Evolutionary conservation across 2,888 invertebrate species (phyloP).

Genomic region (Eupelmus urozonus): DNA sequence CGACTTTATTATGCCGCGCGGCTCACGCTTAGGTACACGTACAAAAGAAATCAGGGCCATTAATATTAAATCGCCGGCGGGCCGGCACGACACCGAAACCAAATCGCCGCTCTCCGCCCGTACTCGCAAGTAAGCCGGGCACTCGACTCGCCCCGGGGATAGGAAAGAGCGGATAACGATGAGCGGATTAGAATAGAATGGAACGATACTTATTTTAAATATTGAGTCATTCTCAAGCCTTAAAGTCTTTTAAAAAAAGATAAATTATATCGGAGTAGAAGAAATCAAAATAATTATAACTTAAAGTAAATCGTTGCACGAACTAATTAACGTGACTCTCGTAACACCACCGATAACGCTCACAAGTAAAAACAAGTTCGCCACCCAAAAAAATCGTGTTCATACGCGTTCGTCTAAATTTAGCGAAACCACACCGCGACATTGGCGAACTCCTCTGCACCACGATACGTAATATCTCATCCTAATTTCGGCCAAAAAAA

Average conservation of each 20-base stretch:
- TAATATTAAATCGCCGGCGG: constrained; percentile 69
- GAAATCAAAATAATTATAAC: background rate
- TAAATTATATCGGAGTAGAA: background rate
- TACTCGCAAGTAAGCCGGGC: background rate
- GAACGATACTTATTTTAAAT: constrained; percentile 1
- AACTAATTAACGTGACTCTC: background rate
- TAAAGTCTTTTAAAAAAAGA: background rate
- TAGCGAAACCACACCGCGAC: background rate
- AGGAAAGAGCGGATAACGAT: constrained; percentile 8
- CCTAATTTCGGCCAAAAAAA: too few species aligned
- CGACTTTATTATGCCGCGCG: constrained; percentile 71
- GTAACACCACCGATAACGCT: background rate
- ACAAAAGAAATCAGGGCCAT: constrained; percentile 61
- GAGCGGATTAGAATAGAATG: constrained; percentile 33
- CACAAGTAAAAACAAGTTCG: background rate
- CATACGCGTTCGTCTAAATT: constrained; percentile 3
- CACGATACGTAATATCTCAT: background rate
- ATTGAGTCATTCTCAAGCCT: too few species aligned
- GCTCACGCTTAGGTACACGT: constrained; percentile 50
- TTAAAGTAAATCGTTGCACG: background rate
- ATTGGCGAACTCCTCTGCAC: background rate
- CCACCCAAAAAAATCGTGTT: background rate
- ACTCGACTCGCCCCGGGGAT: background rate
- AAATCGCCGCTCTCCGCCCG: constrained; percentile 12
- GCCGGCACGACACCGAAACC: constrained; percentile 51